Base-by-base conservation (phyloP, 30 jellyfish, hydroid and myxozoan species). In the Aurelia aurita complex sp. Pacific region DNA sequence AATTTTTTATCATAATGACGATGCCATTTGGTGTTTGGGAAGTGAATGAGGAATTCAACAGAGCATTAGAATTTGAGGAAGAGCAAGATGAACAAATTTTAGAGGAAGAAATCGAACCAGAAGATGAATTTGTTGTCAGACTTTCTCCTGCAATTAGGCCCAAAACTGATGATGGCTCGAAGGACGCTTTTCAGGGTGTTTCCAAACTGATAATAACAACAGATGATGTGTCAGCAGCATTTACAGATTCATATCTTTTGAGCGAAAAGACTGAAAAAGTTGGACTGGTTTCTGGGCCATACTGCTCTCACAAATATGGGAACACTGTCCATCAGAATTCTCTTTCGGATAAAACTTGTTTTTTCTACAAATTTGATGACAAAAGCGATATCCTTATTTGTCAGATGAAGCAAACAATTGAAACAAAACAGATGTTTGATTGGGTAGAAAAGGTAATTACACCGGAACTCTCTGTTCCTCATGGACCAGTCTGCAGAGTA, bases 11-110 rank as follows among this genome's bases (percentile, higher is more conserved):
- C 57, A 46, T 14, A 46, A 46, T 46, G 57, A 46, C 57, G 57
- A 46, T 46, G 57, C 57, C 57, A 5, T 89, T 89, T 59, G 92
- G 97, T 18, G 73, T 82, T 51, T 89, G 97, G 94, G 97, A 89
- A 36, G 82, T 63, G 36, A 64, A 79, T 62, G 93, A 89, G 35
- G 86, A 94, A 16, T 89, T 89, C 72, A 68, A 81, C 54, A 73
- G 81, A 59, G 97, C 97, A 14, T 69, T 72, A 71, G 97, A 89
- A 40, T 89, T 89, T 46, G 97, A 89, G 71, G 93, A 81, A 50
- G 97, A 89, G 59, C 93, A 89, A 57, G 89, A 89, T 5, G 97
- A 89, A 40, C 97, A 89, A 50, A 34, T 32, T 35, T 75, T 42
- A 14, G 94, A 75, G 15, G 97, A 81, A 70, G 82, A 63, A 55